Percentiles rank a stretch among this genome's conserved stretches.
phyloP scores from a whole-genome alignment of 2,888 invertebrate species.

The Mactromeris polynyma region DNA sequence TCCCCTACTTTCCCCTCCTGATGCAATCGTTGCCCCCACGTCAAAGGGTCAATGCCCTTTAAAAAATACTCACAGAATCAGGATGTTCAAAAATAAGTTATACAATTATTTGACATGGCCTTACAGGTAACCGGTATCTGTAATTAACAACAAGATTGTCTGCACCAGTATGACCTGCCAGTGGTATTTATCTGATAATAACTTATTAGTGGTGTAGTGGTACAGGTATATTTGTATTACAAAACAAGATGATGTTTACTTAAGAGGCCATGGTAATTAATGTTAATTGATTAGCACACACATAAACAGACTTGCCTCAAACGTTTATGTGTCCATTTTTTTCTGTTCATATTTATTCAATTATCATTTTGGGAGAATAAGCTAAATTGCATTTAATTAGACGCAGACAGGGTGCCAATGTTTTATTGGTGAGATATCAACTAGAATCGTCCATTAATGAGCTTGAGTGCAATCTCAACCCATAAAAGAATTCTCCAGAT shows the following conservation, averaged over 20 bases:
- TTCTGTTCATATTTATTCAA: neutral
- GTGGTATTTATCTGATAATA: conserved; percentile 13
- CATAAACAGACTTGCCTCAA: neutral
- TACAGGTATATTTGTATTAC: conserved; percentile 19
- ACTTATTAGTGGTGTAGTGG: neutral
- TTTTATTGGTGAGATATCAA: neutral
- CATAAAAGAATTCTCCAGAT: too few species aligned
- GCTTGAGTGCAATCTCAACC: too few species aligned
- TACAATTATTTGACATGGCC: neutral
- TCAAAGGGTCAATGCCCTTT: too few species aligned
- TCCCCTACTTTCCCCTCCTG: too few species aligned
- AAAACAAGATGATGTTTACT: conserved; percentile 4
- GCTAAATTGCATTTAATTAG: neutral
- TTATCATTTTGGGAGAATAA: neutral
- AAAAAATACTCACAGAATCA: too few species aligned
- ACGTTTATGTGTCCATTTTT: neutral
- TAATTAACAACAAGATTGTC: neutral
- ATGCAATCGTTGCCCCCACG: too few species aligned
- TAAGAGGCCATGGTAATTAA: conserved; percentile 9
- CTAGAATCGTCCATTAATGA: neutral
- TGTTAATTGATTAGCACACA: conserved; percentile 7
- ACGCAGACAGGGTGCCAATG: neutral
- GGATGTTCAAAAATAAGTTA: neutral
- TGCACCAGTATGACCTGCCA: neutral
- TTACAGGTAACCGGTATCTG: neutral